Conservation (phyloP, 2,888 invertebrate species). For the Malthinus flaveolus region DNA sequence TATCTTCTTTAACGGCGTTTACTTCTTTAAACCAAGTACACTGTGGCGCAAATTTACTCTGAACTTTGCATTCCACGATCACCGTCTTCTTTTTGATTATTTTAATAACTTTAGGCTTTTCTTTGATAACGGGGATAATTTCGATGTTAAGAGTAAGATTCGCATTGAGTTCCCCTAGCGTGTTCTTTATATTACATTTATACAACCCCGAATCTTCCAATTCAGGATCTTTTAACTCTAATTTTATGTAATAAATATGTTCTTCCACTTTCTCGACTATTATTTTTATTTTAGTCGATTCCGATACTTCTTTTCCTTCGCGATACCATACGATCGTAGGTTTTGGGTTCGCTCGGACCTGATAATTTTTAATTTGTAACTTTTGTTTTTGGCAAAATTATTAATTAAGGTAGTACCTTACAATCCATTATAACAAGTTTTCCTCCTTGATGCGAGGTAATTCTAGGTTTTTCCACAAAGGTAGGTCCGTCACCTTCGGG, state of each 20-base stretch:
- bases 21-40: conserved; percentile 93
- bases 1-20: conserved; percentile 75
- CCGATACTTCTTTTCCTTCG: conserved; percentile 76
- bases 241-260: conserved; percentile 83
- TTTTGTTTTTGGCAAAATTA: neutral
- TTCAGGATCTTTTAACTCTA: conserved; percentile 88
- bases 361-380: conserved; percentile 5
- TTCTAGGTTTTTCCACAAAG: conserved; percentile 88
- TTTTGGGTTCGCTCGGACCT: conserved; percentile 69
- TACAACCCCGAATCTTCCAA: conserved; percentile 96
- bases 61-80: conserved; percentile 90
- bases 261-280: conserved; percentile 72
- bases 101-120: conserved; percentile 88
- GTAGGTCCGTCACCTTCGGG: conserved; percentile 92
- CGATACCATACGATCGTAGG: conserved; percentile 84
- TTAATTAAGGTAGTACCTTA: conserved; percentile 58
- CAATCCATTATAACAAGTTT: conserved; percentile 88
- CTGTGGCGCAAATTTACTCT: conserved; percentile 90
- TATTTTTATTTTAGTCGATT: conserved; percentile 80
- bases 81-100: conserved; percentile 91
- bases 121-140: conserved; percentile 93
- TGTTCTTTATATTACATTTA: conserved; percentile 97
- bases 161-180: conserved; percentile 94
- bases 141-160: conserved; percentile 97
- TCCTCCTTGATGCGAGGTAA: conserved; percentile 81